Evolutionary conservation across 2,113 vertebrate species (phyloP).

Genomic region (Bolborhynchus lineola): DNA sequence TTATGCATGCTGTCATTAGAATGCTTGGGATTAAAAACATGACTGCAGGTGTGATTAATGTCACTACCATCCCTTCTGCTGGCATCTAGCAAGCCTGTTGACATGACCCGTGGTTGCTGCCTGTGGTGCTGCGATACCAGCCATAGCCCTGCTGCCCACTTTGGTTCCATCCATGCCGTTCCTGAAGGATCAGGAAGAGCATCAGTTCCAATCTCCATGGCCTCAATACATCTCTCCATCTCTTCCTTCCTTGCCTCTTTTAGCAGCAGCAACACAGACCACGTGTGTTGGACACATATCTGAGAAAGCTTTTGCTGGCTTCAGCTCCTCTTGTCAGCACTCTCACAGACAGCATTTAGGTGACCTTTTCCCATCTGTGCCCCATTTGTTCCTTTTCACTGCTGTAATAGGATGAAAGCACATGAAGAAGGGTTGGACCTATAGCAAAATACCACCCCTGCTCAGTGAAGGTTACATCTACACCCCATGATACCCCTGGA

Average conservation of each 20-base stretch:
- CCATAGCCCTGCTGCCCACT: accelerated
- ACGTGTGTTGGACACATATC: neutral
- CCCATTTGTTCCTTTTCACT: neutral
- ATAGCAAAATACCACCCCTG: neutral
- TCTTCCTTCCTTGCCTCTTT: neutral
- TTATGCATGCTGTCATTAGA: neutral
- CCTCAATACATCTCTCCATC: neutral
- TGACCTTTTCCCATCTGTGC: conserved; percentile 38
- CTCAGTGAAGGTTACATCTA: neutral
- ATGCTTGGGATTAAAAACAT: neutral
- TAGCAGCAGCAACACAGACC: neutral
- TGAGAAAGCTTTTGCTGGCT: conserved; percentile 32
- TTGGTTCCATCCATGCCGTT: neutral
- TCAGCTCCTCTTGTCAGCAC: neutral
- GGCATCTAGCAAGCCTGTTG: neutral
- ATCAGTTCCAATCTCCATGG: neutral
- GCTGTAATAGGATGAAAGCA: neutral
- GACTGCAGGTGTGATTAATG: neutral
- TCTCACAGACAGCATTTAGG: neutral
- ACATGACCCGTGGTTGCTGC: neutral
- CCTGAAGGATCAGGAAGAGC: neutral
- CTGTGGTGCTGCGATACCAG: neutral
- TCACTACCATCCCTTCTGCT: neutral
- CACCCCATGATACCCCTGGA: neutral
- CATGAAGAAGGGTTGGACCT: neutral